Percentiles rank a stretch among this genome's conserved stretches.
phyloP scores from a whole-genome alignment of 2,113 vertebrate species.

The Donacobius atricapilla region DNA sequence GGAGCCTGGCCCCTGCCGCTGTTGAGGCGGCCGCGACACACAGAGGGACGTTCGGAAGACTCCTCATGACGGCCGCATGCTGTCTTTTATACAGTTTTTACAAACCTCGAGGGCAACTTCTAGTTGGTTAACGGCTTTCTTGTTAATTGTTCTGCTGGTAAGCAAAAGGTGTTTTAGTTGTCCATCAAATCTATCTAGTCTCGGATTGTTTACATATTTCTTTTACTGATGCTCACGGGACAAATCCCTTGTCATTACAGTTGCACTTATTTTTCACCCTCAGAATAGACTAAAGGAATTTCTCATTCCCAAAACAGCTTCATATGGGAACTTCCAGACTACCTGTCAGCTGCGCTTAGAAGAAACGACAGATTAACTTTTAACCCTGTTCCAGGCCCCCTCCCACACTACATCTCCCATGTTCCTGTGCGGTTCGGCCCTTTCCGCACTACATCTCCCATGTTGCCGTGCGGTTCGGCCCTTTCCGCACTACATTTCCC shows the following conservation, averaged over 20 bases:
- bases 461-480: rapidly evolving
- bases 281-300: neutral
- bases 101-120: neutral
- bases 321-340: neutral
- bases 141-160: neutral
- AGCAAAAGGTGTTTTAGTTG: neutral
- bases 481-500: neutral
- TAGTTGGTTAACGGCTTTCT: neutral
- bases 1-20: too few relatives aligned
- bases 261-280: neutral
- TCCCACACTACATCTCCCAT: neutral
- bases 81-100: neutral
- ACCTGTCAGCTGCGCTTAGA: neutral
- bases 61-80: neutral
- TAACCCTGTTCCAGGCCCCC: too few relatives aligned
- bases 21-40: neutral
- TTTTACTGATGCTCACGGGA: neutral
- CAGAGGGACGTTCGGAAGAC: neutral
- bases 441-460: neutral
- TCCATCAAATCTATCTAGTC: neutral
- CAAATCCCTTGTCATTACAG: neutral
- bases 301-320: neutral
- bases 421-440: neutral
- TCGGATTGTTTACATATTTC: neutral
- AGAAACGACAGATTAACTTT: neutral